phyloP scores from a whole-genome alignment of 2,888 invertebrate genomes.

The Sesamia inferens region DNA sequence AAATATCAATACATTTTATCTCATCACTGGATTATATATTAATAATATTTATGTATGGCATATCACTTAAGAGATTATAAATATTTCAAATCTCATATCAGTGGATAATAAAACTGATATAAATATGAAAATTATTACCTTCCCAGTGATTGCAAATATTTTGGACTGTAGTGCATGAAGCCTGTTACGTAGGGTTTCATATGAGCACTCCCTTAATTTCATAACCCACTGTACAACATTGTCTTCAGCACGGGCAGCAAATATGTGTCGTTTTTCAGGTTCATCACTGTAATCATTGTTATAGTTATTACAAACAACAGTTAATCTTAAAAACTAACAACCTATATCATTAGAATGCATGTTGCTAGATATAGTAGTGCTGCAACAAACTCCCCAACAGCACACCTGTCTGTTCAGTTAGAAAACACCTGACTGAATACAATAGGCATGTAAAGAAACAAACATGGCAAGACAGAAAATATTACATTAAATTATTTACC shows the following conservation, averaged over 20 bases:
- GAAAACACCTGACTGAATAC: no score
- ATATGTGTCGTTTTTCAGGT: constrained; percentile 92
- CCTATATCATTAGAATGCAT: neutral
- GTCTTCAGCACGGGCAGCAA: constrained; percentile 92
- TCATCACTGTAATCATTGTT: constrained; percentile 85
- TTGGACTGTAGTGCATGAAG: constrained; percentile 92
- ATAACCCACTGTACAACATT: constrained; percentile 93
- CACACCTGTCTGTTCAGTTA: no score
- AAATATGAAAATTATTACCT: constrained; percentile 77
- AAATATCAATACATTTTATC: neutral
- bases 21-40: constrained; percentile 12
- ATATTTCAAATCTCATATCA: constrained; percentile 11
- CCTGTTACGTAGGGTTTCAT: constrained; percentile 92
- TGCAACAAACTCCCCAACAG: no score
- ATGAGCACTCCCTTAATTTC: constrained; percentile 92
- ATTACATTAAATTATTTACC: no score
- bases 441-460: no score
- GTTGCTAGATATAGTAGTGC: neutral
- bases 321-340: neutral
- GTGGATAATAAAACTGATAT: constrained; percentile 2
- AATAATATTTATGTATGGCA: neutral
- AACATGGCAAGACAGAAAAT: no score
- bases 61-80: constrained; percentile 15
- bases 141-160: constrained; percentile 92
- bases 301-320: neutral